These are phyloP conservation scores for Chaetodon trifasciatus DNA, from an alignment of 2,797 vertebrate genomes.

Conservation along the genomic window DNA sequence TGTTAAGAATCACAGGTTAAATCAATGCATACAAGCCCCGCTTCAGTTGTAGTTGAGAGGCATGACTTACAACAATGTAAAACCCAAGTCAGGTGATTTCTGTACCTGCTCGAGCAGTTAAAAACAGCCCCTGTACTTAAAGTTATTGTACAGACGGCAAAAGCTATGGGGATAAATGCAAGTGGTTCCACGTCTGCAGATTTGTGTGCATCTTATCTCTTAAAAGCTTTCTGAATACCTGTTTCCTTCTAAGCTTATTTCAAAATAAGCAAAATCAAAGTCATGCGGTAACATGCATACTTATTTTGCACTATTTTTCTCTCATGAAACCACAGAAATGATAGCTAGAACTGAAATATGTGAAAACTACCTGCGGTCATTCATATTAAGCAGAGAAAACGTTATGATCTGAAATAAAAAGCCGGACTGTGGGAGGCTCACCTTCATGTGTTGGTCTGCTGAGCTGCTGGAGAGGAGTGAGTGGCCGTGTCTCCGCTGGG, in stretches of 20 bases:
- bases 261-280: too few species aligned
- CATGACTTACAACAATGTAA: background rate
- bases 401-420: background rate
- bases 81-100: too few species aligned
- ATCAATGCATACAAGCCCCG: background rate
- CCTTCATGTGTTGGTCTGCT: constrained; percentile 11
- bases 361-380: too few species aligned
- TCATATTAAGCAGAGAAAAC: background rate
- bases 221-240: too few species aligned
- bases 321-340: background rate
- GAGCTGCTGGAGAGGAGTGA: constrained; percentile 27
- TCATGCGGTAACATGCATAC: too few species aligned
- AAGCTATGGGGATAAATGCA: too few species aligned
- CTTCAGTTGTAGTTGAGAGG: background rate
- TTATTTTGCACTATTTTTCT: background rate
- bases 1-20: constrained; percentile 7
- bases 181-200: too few species aligned
- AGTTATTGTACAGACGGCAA: too few species aligned
- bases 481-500: background rate
- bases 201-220: too few species aligned
- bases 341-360: background rate
- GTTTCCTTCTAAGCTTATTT: too few species aligned
- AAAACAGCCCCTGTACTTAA: too few species aligned
- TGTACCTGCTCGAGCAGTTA: too few species aligned
- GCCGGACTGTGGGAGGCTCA: constrained; percentile 39